These are phyloP conservation scores for Ecdyonurus torrentis DNA, from an alignment of 2,888 invertebrate genomes.

Conservation along the genomic window DNA sequence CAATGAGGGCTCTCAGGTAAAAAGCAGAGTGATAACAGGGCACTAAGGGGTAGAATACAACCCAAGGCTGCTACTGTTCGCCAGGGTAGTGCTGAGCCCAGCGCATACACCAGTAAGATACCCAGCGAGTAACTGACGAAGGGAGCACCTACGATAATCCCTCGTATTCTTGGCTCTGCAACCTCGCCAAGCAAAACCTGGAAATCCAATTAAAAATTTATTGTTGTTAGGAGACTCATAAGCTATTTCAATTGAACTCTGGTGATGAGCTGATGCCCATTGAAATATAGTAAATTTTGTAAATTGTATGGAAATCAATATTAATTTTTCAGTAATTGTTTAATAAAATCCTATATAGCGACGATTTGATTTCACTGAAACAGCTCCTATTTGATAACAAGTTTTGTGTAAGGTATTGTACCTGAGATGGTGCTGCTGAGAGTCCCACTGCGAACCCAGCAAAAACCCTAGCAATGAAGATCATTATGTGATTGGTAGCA, in stretches of 20 bases:
- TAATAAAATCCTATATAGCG: too few species aligned
- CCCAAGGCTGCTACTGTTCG: constrained; percentile 47
- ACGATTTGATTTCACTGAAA: too few species aligned
- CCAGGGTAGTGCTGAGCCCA: constrained; percentile 54
- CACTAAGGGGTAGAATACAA: constrained; percentile 38
- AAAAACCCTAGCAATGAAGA: constrained; percentile 46
- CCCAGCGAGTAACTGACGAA: constrained; percentile 60
- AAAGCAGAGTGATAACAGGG: constrained; percentile 41
- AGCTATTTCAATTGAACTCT: neutral
- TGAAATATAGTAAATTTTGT: neutral
- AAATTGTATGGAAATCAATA: neutral
- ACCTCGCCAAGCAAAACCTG: constrained; percentile 63
- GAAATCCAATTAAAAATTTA: too few species aligned
- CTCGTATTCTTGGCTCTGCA: constrained; percentile 51
- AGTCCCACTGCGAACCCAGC: constrained; percentile 58
- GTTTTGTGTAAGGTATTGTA: too few species aligned
- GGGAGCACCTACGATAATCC: constrained; percentile 49
- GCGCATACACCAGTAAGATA: constrained; percentile 51
- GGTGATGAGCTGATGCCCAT: too few species aligned
- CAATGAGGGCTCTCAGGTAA: constrained; percentile 62
- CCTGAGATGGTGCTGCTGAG: constrained; percentile 57
- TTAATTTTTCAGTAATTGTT: too few species aligned
- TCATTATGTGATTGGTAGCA: constrained; percentile 32
- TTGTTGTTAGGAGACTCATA: neutral
- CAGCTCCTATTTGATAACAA: too few species aligned